Evolutionary conservation across 2,797 vertebrate genomes (phyloP).

Genomic region (Schizothorax lantsangensis): DNA sequence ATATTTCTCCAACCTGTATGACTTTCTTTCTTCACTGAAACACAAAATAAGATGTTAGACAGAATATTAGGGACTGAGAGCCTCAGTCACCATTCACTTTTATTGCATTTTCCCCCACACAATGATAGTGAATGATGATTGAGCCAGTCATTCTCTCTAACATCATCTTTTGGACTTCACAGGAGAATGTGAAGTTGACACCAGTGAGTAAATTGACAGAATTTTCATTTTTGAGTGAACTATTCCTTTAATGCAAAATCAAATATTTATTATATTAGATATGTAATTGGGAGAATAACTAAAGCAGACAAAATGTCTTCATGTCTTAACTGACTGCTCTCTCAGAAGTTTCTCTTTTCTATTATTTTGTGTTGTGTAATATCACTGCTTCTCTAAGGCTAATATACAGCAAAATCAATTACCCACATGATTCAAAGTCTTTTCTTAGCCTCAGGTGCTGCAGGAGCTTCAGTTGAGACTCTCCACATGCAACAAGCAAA

Average conservation of each 20-base stretch:
- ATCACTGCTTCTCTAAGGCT: neutral
- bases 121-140: neutral
- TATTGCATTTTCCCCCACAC: too few species aligned
- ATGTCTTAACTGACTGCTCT: neutral
- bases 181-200: neutral
- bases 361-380: constrained; percentile 17
- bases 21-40: neutral
- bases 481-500: neutral
- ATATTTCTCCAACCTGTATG: neutral
- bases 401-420: constrained; percentile 24
- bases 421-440: neutral
- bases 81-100: neutral
- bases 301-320: neutral
- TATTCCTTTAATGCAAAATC: neutral
- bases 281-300: neutral
- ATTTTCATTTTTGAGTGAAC: neutral
- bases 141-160: neutral
- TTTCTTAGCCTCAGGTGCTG: constrained; percentile 27
- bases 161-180: neutral
- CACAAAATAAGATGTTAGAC: neutral
- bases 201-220: neutral
- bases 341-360: neutral
- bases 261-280: neutral
- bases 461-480: constrained; percentile 1
- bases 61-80: neutral